Percentiles rank a stretch among this genome's conserved stretches.
Conservation (phyloP, 2,797 vertebrate species). For the Liparis tanakae region DNA sequence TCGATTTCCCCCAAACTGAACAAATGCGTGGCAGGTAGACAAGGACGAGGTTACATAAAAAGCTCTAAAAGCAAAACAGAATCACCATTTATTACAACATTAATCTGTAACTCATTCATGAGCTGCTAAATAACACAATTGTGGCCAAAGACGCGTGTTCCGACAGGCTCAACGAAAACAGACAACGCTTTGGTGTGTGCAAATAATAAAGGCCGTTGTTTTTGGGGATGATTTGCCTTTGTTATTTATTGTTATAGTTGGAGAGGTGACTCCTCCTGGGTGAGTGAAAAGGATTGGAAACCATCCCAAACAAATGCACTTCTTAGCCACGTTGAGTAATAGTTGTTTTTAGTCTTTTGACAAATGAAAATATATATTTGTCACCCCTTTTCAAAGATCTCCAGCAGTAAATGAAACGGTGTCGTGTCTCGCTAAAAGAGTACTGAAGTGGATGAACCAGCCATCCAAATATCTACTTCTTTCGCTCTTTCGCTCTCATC, state of each 20-base stretch:
- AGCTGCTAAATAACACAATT: background rate
- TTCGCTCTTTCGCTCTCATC: background rate
- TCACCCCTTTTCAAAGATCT: background rate
- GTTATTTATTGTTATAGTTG: too few species aligned
- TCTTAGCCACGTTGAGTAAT: background rate
- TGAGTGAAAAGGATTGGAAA: background rate
- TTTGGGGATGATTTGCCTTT: background rate
- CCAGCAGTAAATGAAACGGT: background rate
- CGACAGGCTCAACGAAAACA: background rate
- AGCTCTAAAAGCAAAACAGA: constrained; percentile 53
- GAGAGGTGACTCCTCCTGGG: background rate
- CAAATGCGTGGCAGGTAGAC: constrained; percentile 49
- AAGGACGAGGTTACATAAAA: constrained; percentile 48
- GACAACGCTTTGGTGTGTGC: background rate
- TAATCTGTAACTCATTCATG: constrained; percentile 65
- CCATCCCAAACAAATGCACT: background rate
- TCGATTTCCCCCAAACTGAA: constrained; percentile 61
- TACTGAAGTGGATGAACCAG: constrained; percentile 9
- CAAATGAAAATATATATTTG: background rate
- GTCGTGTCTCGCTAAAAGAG: background rate
- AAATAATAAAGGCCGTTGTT: background rate
- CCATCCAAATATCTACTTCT: background rate
- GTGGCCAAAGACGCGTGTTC: background rate
- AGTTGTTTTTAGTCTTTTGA: background rate
- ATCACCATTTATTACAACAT: constrained; percentile 55